Evolutionary conservation across 2,888 invertebrate genomes (phyloP), one percentile per base, ranked within the genome.

Genomic region (Hypercompe scribonia): DNA sequence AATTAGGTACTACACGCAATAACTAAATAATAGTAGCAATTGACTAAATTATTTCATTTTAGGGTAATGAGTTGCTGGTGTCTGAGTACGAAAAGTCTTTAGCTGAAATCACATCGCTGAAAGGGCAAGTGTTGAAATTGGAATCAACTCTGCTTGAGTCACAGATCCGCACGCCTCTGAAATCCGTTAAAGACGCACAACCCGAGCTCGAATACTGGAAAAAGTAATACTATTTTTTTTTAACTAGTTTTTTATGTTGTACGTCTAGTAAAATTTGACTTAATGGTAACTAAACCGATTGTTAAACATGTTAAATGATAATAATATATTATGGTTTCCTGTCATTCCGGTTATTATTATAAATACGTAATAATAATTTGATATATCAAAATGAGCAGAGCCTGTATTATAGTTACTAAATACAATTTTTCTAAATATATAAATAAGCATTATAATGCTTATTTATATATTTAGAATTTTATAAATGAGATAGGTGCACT

Each of bases 21-120:
- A n/a, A n/a, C n/a, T n/a, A n/a, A n/a, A n/a, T n/a, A 21, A 21
- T 46, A 46, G 46, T 50, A 50, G 24, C 50, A 50, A 46, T 67
- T 67, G 21, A 28, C 31, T 31, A 65, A 36, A 8, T 24, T 34
- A 65, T 42, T 31, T 21, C 28, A 21, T 69, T 65, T 28, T 77
- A 96, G 96, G 96, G 96, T 0, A 96, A 96, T 79, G 95, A 96
- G 75, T 90, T 93, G 21, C 85, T 96, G 39, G 93, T 96, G 1
- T 93, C 95, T 0, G 96, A 96, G 84, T 95, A 96, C 72, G 96
- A 96, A 84, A 94, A 91, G 73, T 86, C 96, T 21, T 90, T 96
- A 70, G 96, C 96, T 13, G 96, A 96, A 83, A 96, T 96, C 70
- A 96, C 96, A 18, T 93, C 96, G 1, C 90, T 96, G 1, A 95